Evolutionary conservation across 2,113 vertebrate species (phyloP), one percentile per base, ranked within the genome.

Genomic region (Scatophagus argus): DNA sequence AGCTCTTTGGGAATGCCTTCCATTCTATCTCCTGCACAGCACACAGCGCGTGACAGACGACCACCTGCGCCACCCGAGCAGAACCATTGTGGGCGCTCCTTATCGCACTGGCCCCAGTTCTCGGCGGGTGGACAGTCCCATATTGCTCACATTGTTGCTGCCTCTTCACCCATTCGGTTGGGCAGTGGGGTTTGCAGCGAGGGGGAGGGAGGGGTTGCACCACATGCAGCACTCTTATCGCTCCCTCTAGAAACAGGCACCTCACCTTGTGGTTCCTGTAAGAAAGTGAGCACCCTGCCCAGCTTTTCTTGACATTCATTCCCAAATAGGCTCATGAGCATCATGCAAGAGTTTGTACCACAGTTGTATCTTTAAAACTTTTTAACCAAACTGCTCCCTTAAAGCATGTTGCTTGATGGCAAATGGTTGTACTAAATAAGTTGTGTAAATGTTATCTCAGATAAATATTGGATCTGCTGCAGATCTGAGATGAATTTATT

Each of bases 51-150:
- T 93, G 90, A 90, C 87, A 59, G 89, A 91, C 87, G 78, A 87
- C 88, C 85, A 84, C 87, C 88, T 86, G 88, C 65, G 1, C 90
- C 85, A 90, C 91, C 89, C 81, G 91, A 86, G 81, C 77, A 0
- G 76, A 25, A 39, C 89, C 86, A 91, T 93, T 93, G 91, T 93
- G 79, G 58, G 2, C 36, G 13, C 52, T 44, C 29, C 91, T 93
- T 92, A 93, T 93, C 92, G 6, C 85, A 2, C 46, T 1, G 54
- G 82, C 58, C 79, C 87, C 91, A 87, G 92, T 74, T n/a, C 82
- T 54, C 76, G 2, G 47, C 60, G 19, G 46, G 86, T 8, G 52
- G 82, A 84, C 90, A 58, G 75, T 38, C 76, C 88, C 88, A 32
- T 63, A 72, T 81, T 77, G 78, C 79, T 85, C 71, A 66, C 85